Evolutionary conservation across 2,888 invertebrate species (phyloP), one percentile per base, ranked within the genome.

Genomic region (Brenthis daphne): DNA sequence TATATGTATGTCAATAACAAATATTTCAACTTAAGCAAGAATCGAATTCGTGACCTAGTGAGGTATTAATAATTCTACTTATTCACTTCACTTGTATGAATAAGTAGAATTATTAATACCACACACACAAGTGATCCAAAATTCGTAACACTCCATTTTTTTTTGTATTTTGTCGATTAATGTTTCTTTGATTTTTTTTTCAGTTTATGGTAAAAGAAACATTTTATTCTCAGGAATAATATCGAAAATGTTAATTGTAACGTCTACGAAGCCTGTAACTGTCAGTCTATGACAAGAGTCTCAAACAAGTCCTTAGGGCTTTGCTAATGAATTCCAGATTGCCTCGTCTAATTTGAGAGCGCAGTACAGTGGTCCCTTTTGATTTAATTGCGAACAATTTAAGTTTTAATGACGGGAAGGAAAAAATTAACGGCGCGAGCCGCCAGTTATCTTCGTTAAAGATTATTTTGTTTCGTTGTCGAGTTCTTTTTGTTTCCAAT

Each of bases 331-430:
- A 60, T 50, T 50, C 16, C 50, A 60, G 50, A 29, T 60, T 50
- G n/a, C 12, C 29, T n/a, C 50, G 60, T 50, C 12, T 50, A 12
- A n/a, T 29, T 50, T 6, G 12, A 60, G n/a, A 33, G 33, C 60
- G 50, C 50, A 50, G 50, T 60, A 60, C 12, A 50, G 48, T 50
- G 50, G 48, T 24, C 29, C 50, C n/a, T 60, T 60, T 60, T 60
- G 29, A 33, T 60, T 60, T 70, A 70, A 72, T 72, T 67, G 70
- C 50, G 57, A 67, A 64, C 72, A 65, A 54, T 57, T 65, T 65
- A 64, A 58, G 57, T 65, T 72, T 65, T 65, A 71, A 71, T 71
- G 61, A 68, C 33, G 68, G 37, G 37, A 68, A 57, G 64, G 61
- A 68, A 71, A 70, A 65, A 68, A 47, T 64, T 43, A 60, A 60